These are phyloP conservation scores for Eilema sororculum DNA, from an alignment of 2,888 invertebrate genomes.

Conservation along the genomic window DNA sequence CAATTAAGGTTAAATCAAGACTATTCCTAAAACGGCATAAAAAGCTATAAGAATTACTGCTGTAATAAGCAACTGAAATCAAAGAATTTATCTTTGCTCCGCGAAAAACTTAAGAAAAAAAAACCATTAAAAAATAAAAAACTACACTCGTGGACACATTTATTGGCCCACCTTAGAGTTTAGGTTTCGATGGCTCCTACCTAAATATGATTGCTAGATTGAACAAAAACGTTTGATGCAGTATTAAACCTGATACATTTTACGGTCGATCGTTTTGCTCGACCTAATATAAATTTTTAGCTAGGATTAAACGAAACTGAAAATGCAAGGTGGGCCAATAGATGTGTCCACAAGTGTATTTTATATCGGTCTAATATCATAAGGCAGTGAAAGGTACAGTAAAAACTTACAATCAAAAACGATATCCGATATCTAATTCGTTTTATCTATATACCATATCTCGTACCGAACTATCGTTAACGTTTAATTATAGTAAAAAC, in stretches of 20 bases:
- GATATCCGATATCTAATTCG: neutral
- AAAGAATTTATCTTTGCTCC: neutral
- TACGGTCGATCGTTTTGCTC: too few species aligned
- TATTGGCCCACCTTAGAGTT: too few species aligned
- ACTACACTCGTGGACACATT: too few species aligned
- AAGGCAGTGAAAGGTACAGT: neutral
- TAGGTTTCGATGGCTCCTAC: too few species aligned
- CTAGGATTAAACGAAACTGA: too few species aligned
- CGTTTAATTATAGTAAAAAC: constrained; percentile 8
- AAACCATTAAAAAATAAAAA: neutral
- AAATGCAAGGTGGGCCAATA: too few species aligned
- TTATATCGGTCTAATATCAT: neutral
- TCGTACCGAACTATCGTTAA: neutral
- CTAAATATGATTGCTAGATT: too few species aligned
- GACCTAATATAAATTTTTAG: too few species aligned
- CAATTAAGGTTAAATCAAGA: neutral
- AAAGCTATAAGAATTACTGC: neutral
- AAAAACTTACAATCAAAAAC: neutral
- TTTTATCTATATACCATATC: neutral
- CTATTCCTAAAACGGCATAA: neutral
- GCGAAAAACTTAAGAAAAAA: neutral
- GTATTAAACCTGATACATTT: too few species aligned
- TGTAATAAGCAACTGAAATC: neutral
- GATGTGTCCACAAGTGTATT: too few species aligned
- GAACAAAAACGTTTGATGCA: too few species aligned